A percentile compares a stretch with the other conserved stretches of the same genome.
Conservation (phyloP, 1,140 invertebrate genomes). For the Formica selysi region DNA sequence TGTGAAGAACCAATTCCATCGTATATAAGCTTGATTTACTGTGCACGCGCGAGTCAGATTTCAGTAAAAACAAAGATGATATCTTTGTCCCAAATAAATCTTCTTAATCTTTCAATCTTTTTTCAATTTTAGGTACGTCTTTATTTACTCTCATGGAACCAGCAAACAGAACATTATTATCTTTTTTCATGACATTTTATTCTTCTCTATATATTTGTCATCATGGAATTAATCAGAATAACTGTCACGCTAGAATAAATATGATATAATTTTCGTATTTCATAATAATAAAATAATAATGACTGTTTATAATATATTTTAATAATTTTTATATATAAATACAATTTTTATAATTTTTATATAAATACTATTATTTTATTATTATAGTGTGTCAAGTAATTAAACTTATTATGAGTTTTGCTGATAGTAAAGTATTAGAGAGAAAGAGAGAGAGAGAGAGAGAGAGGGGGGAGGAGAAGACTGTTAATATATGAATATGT, state of each 20-base stretch:
- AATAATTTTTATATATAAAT: too few species aligned
- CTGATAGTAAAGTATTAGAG: too few species aligned
- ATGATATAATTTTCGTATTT: neutral
- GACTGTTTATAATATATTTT: neutral
- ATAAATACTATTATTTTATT: neutral
- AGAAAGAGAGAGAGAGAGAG: too few species aligned
- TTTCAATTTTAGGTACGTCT: constrained; percentile 35
- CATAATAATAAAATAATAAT: neutral
- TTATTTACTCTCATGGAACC: neutral
- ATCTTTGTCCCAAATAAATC: constrained; percentile 34
- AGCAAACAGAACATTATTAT: neutral
- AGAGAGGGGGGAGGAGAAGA: too few species aligned
- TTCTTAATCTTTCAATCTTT: constrained; percentile 35
- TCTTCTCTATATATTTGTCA: neutral
- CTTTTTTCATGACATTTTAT: neutral
- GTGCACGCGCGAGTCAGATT: neutral
- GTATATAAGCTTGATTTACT: neutral
- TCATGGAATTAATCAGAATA: neutral
- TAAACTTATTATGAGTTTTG: too few species aligned
- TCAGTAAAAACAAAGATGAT: neutral
- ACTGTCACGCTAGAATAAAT: neutral
- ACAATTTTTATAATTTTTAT: too few species aligned
- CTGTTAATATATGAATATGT: too few species aligned
- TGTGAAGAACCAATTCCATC: constrained; percentile 7
- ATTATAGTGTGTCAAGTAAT: too few species aligned